Percentiles rank a stretch among this genome's conserved stretches.
phyloP scores from a whole-genome alignment of 2,797 vertebrate species.

The Oreochromis grahami region DNA sequence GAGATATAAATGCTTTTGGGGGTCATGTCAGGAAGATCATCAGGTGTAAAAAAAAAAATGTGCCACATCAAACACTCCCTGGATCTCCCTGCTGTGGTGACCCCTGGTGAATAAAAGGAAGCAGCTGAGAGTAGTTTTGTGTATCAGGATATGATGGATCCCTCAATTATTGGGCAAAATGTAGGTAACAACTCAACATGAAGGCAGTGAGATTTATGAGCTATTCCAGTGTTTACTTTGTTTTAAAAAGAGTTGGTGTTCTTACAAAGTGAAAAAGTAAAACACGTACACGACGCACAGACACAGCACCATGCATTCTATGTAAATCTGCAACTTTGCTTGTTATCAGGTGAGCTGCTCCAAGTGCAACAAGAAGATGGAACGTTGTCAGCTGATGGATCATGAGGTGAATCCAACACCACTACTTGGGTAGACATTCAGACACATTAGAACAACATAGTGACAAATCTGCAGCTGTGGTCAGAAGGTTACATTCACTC shows the following conservation, averaged over 20 bases:
- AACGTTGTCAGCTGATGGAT: constrained; percentile 53
- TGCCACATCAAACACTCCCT: background rate
- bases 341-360: constrained; percentile 68
- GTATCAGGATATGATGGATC: background rate
- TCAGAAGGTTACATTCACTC: background rate
- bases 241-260: background rate
- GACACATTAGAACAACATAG: background rate
- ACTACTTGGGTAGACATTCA: background rate
- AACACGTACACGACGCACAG: background rate
- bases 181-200: background rate
- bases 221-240: background rate
- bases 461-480: background rate
- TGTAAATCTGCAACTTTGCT: background rate
- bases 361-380: constrained; percentile 64
- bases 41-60: background rate
- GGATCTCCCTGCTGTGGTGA: background rate
- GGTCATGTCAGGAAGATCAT: background rate
- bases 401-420: constrained; percentile 58
- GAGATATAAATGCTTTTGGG: background rate
- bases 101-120: background rate
- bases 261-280: background rate
- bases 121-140: background rate
- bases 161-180: background rate
- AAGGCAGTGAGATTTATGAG: background rate
- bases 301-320: background rate